Base-by-base conservation (phyloP, 2,888 invertebrate genomes). In the Brachypalpus laphriformis region DNA sequence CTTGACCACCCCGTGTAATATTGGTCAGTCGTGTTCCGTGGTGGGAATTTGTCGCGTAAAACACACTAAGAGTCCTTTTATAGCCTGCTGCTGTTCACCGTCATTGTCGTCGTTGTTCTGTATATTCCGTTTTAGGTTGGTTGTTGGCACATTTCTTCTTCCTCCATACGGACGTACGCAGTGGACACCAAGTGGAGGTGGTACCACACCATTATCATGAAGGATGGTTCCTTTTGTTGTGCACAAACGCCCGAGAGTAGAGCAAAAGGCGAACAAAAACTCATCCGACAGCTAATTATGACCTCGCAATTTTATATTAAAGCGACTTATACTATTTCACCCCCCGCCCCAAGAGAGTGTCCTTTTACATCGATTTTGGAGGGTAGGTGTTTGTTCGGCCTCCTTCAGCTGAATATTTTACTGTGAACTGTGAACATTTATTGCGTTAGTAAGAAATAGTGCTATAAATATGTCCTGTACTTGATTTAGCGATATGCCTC, bases 381-480 rank as follows among this genome's bases (percentile, higher is more conserved):
- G 83, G 83, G 78, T 83, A 83, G 83, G 83, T 83, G 78, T 82
- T 82, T 40, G 59, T 5, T 31, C 57, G 25, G 40, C 25, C 68
- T 45, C 59, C 8, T 47, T 16, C 51, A 18, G 68, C 20, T 49
- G 72, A 86, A 81, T 86, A 82, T 82, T 86, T 83, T 70, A 76
- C 85, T 66, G 56, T 89, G 63, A 89, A 89, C n/a, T n/a, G 88
- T 90, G 89, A 89, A 90, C 90, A 90, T 90, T 90, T 90, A 90
- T 90, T 90, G 90, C 90, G 90, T 89, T 90, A 87, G 87, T 88
- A 88, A 87, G 87, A 88, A 87, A 87, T 88, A 89, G 87, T 89
- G 91, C 91, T 89, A 91, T 91, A 91, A 91, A 91, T 91, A 92
- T 92, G 92, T 91, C 92, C 89, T 90, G 90, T 90, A 89, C 90